These are phyloP conservation scores for Unio pictorum DNA, from an alignment of 2,888 invertebrate species.

Conservation along the genomic window DNA sequence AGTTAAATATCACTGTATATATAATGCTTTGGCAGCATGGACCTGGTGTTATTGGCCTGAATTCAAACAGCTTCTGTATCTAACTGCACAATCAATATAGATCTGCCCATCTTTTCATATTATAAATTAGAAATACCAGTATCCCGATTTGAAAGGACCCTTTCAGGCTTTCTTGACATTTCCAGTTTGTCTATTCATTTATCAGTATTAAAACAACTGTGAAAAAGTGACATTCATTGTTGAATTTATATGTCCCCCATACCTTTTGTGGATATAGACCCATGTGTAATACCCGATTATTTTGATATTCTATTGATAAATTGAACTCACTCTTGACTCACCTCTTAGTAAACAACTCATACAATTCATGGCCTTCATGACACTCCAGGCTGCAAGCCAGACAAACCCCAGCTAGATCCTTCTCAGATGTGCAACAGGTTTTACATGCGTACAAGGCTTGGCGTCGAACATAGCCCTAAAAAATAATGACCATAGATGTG, in stretches of 20 bases:
- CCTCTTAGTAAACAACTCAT: slow-evolving; percentile 94
- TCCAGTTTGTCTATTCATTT: not conserved
- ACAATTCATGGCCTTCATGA: slow-evolving; percentile 94
- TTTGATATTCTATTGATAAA: not conserved
- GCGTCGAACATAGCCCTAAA: slow-evolving; percentile 89
- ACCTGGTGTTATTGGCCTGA: too few relatives aligned
- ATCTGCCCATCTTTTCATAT: too few relatives aligned
- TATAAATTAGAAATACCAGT: too few relatives aligned
- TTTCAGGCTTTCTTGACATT: too few relatives aligned
- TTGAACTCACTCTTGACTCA: slow-evolving; percentile 17
- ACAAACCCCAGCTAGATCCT: slow-evolving; percentile 85
- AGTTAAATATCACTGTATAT: too few relatives aligned
- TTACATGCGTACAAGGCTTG: slow-evolving; percentile 96
- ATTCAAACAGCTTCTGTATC: too few relatives aligned
- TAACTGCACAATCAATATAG: too few relatives aligned
- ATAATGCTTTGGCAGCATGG: too few relatives aligned
- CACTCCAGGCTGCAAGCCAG: slow-evolving; percentile 94
- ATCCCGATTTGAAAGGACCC: too few relatives aligned
- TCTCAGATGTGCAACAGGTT: slow-evolving; percentile 80
- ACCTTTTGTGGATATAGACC: too few relatives aligned
- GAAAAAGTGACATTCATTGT: not conserved
- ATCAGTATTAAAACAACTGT: not conserved
- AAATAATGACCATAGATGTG: slow-evolving; percentile 6
- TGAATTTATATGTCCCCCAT: not conserved
- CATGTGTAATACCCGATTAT: too few relatives aligned